These are phyloP conservation scores for Trilocha varians DNA, from an alignment of 2,888 invertebrate genomes.

Conservation along the genomic window DNA sequence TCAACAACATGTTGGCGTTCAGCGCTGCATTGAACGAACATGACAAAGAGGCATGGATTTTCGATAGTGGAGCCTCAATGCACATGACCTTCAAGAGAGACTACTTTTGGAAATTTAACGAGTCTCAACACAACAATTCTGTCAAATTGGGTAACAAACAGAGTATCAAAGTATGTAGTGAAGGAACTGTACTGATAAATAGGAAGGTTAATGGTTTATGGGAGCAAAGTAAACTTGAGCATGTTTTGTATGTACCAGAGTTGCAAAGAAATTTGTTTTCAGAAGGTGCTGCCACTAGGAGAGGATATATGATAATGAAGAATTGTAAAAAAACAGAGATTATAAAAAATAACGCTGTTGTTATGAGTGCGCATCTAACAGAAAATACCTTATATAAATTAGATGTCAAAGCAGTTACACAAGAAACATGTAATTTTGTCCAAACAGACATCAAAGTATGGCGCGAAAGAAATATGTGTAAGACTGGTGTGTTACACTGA, in stretches of 20 bases:
- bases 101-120: conserved; percentile 13
- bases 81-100: neutral
- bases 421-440: conserved; percentile 6
- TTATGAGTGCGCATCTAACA: conserved; percentile 10
- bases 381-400: conserved; percentile 14
- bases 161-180: conserved; percentile 15
- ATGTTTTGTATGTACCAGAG: conserved; percentile 23
- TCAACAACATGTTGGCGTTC: too few relatives aligned
- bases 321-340: conserved; percentile 9
- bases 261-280: conserved; percentile 31
- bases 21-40: too few relatives aligned
- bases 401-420: conserved; percentile 9
- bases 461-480: conserved; percentile 17
- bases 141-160: conserved; percentile 16
- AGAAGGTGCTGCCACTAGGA: conserved; percentile 22
- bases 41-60: too few relatives aligned
- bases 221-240: conserved; percentile 11
- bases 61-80: neutral
- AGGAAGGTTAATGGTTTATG: conserved; percentile 19
- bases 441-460: conserved; percentile 8
- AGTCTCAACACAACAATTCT: neutral
- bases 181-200: conserved; percentile 17
- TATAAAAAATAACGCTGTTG: conserved; percentile 5
- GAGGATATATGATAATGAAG: conserved; percentile 21
- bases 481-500: conserved; percentile 7